phyloP scores from a whole-genome alignment of 2,113 vertebrate species.

The Hydrolagus affinis region DNA sequence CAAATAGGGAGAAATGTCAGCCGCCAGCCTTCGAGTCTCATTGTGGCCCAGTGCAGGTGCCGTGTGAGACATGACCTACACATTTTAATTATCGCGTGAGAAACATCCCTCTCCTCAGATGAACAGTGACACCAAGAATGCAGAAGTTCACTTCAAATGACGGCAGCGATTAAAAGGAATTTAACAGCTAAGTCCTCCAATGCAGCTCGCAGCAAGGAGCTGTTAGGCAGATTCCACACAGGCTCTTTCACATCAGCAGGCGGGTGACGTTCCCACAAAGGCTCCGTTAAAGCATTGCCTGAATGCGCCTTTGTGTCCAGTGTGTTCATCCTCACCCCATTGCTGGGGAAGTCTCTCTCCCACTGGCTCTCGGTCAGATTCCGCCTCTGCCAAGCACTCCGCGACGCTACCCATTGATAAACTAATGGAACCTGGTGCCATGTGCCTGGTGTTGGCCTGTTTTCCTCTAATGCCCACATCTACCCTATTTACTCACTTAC shows the following conservation, averaged over 20 bases:
- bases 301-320: constrained; percentile 59
- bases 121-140: constrained; percentile 60
- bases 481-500: no score
- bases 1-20: constrained; percentile 91
- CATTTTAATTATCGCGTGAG: constrained; percentile 94
- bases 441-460: no score
- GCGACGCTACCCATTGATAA: no score
- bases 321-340: no score
- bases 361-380: no score
- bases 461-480: no score
- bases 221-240: constrained; percentile 73
- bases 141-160: constrained; percentile 48
- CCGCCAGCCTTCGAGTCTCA: constrained; percentile 87
- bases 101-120: constrained; percentile 74
- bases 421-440: no score
- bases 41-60: constrained; percentile 65
- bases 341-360: no score
- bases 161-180: constrained; percentile 54
- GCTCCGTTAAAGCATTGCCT: constrained; percentile 52
- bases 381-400: no score
- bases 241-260: constrained; percentile 59
- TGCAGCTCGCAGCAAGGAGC: constrained; percentile 60
- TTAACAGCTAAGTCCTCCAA: constrained; percentile 59
- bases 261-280: constrained; percentile 58
- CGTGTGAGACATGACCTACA: constrained; percentile 90